Evolutionary conservation across 2,888 invertebrate species (phyloP), one percentile per base, ranked within the genome.

Genomic region (Hetaerina titia): DNA sequence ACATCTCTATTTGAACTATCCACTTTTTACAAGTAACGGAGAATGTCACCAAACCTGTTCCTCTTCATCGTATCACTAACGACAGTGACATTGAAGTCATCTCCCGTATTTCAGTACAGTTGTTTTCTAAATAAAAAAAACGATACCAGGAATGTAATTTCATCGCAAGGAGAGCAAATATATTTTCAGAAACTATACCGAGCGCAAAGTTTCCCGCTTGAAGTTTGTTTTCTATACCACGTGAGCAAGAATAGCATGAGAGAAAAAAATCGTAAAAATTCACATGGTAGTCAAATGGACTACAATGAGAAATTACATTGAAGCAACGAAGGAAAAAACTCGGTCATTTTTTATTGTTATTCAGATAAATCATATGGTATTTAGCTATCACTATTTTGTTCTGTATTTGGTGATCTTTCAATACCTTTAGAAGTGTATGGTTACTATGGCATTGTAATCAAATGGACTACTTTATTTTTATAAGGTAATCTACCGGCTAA

Each of bases 21-120:
- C 17, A 25, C 81, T n/a, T 6, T 4, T 6, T 81, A 9, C 17
- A 60, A 58, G 60, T 17, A 90, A 15, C 58, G 89, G 25, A 60
- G 57, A 58, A 90, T 90, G n/a, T 60, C 89, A 15, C 22, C 89
- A 90, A 90, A n/a, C 60, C 89, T 90, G 22, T 90, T 60, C 25
- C 89, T 90, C n/a, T 25, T 90, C 58, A 57, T 58, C 15, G 89
- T 60, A 6, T 90, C n/a, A n/a, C 58, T 57, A 17, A 90, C 89
- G 22, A 90, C 8, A 58, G 11, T 56, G n/a, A 60, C 58, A 60
- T 90, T 58, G 60, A 22, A 90, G n/a, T 90, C 89, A 25, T 90
- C 25, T 5, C 60, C 89, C 15, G 89, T 90, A 45, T n/a, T 58
- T 60, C 89, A 90, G 60, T 45, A 90, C 45, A 90, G 57, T 6